Conservation (phyloP, 2,888 invertebrate species). For the Lysandra coridon region DNA sequence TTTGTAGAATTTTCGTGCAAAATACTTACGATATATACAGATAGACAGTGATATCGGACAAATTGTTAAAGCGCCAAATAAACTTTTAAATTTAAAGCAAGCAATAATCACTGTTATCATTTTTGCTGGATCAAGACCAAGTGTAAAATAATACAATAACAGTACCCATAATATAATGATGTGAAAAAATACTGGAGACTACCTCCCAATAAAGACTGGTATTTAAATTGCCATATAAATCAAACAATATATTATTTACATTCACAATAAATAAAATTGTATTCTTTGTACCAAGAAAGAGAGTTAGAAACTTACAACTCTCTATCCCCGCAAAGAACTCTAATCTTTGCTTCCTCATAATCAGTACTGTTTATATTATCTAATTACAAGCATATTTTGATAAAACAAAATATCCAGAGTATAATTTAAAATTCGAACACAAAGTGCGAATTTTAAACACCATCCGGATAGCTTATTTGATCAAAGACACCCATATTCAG, state of each 20-base stretch:
- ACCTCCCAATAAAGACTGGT: too few species aligned
- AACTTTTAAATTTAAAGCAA: too few species aligned
- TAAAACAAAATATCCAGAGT: constrained; percentile 32
- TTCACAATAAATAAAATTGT: constrained; percentile 46
- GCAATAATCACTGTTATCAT: too few species aligned
- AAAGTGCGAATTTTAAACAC: not conserved
- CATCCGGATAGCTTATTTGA: not conserved
- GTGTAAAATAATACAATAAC: not conserved
- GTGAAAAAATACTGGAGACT: too few species aligned
- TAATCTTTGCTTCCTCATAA: constrained; percentile 47
- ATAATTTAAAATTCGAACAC: not conserved
- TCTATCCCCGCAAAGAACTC: constrained; percentile 59
- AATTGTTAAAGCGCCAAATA: too few species aligned
- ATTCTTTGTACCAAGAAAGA: constrained; percentile 63
- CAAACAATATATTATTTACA: not conserved
- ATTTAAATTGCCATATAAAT: too few species aligned
- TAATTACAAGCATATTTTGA: constrained; percentile 24
- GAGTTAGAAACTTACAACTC: constrained; percentile 47
- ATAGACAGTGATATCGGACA: too few species aligned
- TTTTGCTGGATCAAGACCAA: too few species aligned
- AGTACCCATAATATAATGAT: too few species aligned
- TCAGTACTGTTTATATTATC: constrained; percentile 36
- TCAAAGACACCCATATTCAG: not conserved
- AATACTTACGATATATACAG: too few species aligned
- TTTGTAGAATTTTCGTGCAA: not conserved